Evolutionary conservation across 1,140 invertebrate genomes (phyloP).

Genomic region (Rhagoletis zephyria): DNA sequence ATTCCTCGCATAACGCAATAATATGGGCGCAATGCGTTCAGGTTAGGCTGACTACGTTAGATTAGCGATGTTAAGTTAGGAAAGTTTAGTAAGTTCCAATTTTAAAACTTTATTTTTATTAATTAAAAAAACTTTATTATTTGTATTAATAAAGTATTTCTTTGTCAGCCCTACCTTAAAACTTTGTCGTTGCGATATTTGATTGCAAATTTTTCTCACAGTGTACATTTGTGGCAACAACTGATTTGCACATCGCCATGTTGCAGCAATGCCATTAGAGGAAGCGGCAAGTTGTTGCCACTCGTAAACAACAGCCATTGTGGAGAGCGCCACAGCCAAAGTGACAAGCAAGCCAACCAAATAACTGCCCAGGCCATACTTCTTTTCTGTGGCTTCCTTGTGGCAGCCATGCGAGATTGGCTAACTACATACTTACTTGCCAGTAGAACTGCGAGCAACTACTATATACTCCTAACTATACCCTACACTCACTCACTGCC

Average conservation of each 20-base stretch:
- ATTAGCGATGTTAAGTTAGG: too few species aligned
- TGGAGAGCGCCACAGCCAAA: constrained; percentile 38
- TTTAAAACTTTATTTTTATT: too few species aligned
- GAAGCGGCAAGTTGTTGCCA: constrained; percentile 51
- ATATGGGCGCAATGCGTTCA: too few species aligned
- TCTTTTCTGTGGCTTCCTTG: constrained; percentile 51
- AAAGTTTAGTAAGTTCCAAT: too few species aligned
- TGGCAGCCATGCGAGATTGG: constrained; percentile 25
- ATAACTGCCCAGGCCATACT: constrained; percentile 38
- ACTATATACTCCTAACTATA: too few species aligned
- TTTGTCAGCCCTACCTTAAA: too few species aligned
- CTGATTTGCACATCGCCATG: constrained; percentile 50
- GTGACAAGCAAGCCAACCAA: constrained; percentile 50
- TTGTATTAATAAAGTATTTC: too few species aligned
- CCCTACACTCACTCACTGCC: neutral
- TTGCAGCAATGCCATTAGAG: constrained; percentile 38
- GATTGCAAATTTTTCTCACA: neutral
- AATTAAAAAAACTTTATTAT: too few species aligned
- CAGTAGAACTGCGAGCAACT: too few species aligned
- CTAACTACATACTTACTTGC: neutral
- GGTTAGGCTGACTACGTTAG: too few species aligned
- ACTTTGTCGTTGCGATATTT: too few species aligned
- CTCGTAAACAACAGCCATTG: constrained; percentile 47
- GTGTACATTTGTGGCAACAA: constrained; percentile 27
- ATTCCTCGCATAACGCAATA: too few species aligned